Evolutionary conservation across 2,797 vertebrate species (phyloP).

Genomic region (Alfaro cultratus): DNA sequence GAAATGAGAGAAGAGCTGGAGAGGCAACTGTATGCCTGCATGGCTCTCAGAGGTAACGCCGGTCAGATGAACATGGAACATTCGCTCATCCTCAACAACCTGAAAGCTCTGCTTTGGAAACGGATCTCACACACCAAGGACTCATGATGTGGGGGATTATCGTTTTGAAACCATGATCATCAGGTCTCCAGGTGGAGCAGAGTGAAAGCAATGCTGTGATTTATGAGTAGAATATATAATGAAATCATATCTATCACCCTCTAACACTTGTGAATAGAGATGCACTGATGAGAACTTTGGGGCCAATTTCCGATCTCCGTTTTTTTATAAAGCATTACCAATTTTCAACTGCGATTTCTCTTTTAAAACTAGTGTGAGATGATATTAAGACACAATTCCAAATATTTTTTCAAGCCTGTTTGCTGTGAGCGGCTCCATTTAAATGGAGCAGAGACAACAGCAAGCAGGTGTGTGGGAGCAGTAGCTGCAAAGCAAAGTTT

Average conservation of each 20-base stretch:
- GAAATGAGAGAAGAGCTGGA: conserved; percentile 93
- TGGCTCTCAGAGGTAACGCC: conserved; percentile 91
- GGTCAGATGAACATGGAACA: conserved; percentile 99
- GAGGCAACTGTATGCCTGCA: conserved; percentile 95
- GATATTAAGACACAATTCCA: neutral
- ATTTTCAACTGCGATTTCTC: neutral
- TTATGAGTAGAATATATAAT: conserved; percentile 37
- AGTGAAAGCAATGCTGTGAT: conserved; percentile 55
- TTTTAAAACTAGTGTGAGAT: neutral
- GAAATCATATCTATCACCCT: conserved; percentile 33
- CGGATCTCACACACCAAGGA: conserved; percentile 99
- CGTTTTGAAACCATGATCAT: neutral
- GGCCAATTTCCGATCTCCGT: neutral
- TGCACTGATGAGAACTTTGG: conserved; percentile 1
- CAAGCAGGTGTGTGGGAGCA: neutral
- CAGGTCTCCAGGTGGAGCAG: conserved; percentile 3
- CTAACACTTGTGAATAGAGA: conserved; percentile 13
- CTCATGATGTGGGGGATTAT: conserved; percentile 77
- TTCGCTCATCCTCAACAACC: conserved; percentile 96
- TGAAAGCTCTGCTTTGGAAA: conserved; percentile 98
- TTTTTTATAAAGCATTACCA: neutral
- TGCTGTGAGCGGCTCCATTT: neutral
- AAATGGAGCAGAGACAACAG: neutral
- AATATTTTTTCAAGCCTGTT: neutral
- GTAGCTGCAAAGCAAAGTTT: neutral